A percentile compares a stretch with the other conserved stretches of the same genome.
phyloP scores from a whole-genome alignment of 2,888 invertebrate genomes.

The Acronicta alni region DNA sequence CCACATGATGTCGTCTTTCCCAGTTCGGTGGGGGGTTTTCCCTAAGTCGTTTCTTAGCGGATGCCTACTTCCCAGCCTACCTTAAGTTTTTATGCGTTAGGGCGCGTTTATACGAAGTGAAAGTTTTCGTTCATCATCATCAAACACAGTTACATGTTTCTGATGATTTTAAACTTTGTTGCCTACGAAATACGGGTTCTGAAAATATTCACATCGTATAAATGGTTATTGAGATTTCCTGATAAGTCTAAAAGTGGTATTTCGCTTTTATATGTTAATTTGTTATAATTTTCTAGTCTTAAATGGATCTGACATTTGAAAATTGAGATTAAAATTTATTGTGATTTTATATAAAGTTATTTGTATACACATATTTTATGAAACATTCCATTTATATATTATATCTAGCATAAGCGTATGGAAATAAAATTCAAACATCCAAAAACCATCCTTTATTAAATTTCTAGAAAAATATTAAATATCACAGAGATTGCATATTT shows the following conservation, averaged over 20 bases:
- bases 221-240: no score
- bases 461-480: slow-evolving; percentile 61
- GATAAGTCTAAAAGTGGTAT: not conserved
- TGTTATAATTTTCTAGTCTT: slow-evolving; percentile 33
- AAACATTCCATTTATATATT: slow-evolving; percentile 29
- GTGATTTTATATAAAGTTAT: slow-evolving; percentile 10
- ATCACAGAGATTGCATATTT: slow-evolving; percentile 67
- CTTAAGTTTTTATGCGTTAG: no score
- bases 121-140: no score
- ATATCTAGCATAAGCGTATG: not conserved
- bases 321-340: slow-evolving; percentile 30
- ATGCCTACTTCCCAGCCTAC: no score
- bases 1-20: no score
- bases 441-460: slow-evolving; percentile 66
- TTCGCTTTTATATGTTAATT: not conserved
- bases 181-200: no score
- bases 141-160: no score
- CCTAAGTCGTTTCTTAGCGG: no score
- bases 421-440: slow-evolving; percentile 54
- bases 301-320: slow-evolving; percentile 33
- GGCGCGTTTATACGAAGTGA: no score
- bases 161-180: no score
- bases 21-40: no score
- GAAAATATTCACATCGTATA: no score
- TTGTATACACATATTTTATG: not conserved